These are phyloP conservation scores for Penelope pileata DNA, from an alignment of 2,113 vertebrate species.

Conservation along the genomic window DNA sequence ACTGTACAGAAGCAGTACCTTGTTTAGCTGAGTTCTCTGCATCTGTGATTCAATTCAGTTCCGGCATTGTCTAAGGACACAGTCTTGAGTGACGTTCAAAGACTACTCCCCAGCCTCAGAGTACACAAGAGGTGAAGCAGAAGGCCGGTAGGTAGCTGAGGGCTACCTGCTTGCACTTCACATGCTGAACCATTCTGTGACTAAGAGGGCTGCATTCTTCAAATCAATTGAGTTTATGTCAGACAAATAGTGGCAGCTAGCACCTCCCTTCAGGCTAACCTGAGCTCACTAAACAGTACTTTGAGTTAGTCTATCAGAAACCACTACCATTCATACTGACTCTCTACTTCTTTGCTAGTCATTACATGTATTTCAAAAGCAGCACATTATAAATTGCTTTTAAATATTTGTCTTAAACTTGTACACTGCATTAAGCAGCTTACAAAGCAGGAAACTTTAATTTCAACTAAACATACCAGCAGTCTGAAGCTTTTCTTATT, in stretches of 20 bases:
- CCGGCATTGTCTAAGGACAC: not conserved
- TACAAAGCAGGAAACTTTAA: not conserved
- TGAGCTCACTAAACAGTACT: not conserved
- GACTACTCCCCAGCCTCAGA: not conserved
- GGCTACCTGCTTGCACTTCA: not conserved
- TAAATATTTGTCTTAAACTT: not conserved
- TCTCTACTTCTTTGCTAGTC: not conserved
- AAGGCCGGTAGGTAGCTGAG: not conserved
- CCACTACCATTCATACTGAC: not conserved
- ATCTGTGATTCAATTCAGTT: not conserved
- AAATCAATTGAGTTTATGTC: not conserved
- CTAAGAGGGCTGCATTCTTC: not conserved
- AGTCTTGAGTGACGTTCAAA: not conserved
- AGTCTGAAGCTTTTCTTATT: not conserved
- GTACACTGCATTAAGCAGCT: not conserved
- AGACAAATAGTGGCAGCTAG: not conserved
- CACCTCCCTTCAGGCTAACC: not conserved
- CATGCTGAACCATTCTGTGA: not conserved
- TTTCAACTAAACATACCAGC: not conserved
- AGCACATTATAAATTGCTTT: not conserved
- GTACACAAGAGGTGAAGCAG: not conserved
- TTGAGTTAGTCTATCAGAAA: not conserved
- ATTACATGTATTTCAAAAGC: not conserved
- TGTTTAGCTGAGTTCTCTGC: not conserved
- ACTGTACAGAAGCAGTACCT: not conserved